Evolutionary conservation across 1,140 invertebrate genomes (phyloP), one percentile per base, ranked within the genome.

Genomic region (Branchinecta lynchi): DNA sequence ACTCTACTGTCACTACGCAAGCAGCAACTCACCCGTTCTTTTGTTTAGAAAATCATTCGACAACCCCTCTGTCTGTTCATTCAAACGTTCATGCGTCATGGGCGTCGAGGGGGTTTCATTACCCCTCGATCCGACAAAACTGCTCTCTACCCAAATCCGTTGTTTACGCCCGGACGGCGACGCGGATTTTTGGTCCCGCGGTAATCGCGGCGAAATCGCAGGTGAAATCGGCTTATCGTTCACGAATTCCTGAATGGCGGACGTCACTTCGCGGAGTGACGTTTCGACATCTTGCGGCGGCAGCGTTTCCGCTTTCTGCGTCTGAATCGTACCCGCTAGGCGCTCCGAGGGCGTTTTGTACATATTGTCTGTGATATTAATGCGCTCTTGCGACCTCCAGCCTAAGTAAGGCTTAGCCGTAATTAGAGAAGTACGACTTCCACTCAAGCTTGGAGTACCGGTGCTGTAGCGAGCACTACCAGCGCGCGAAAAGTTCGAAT

Each of bases 161-260:
- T 80, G 80, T 70, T 78, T 78, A 73, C 82, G 81, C 73, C 81
- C 81, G 76, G 80, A 77, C 69, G 74, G 73, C 10, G 77, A 74
- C 72, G 76, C 15, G 43, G 43, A 45, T 43, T 32, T 43, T 43
- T 20, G 21, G 7, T 46, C 46, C 44, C 15, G 68, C 21, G 15
- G 44, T 68, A 43, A 21, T 43, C 21, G 43, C 17, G 12, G 45
- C 15, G 12, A 21, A 43, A 20, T 68, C 46, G 43, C 32, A 44
- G n/a, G 8, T 66, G 75, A 72, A 45, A 70, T 72, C 21, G 66
- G 72, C 71, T 75, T 74, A 66, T 74, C n/a, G n/a, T n/a, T 76
- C 51, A 92, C 90, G 80, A 92, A 93, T 78, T 92, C 89, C 65
- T 92, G 90, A 73, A 93, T 93, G n/a, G 90, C 90, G 72, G 89